Evolutionary conservation across 2,888 invertebrate genomes (phyloP).

Genomic region (Aspidiotus destructor): DNA sequence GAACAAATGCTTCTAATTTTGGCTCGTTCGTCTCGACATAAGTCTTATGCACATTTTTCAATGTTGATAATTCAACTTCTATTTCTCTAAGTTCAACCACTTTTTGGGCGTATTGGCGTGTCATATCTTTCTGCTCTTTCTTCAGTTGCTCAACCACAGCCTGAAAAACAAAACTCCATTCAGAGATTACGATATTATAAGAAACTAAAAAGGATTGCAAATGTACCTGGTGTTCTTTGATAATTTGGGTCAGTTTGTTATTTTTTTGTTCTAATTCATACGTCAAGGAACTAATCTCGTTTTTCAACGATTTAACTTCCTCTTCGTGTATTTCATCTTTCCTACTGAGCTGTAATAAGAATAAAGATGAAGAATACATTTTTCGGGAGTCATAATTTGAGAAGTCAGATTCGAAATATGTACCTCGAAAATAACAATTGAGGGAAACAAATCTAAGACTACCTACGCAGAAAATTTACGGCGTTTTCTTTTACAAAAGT

Average conservation of each 20-base stretch:
- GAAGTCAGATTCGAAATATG: no score
- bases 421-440: no score
- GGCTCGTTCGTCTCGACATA: constrained; percentile 19
- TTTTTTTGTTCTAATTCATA: constrained; percentile 47
- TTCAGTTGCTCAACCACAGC: constrained; percentile 11
- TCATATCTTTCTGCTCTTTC: constrained; percentile 24
- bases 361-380: constrained; percentile 19
- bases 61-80: constrained; percentile 27
- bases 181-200: background rate
- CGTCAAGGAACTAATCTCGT: constrained; percentile 59
- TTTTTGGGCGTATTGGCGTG: constrained; percentile 24
- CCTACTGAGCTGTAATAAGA: constrained; percentile 55
- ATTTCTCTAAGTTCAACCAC: constrained; percentile 25
- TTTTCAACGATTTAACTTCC: constrained; percentile 57
- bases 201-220: background rate
- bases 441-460: no score
- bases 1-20: constrained; percentile 23
- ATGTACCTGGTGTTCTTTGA: constrained; percentile 18
- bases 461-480: no score
- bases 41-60: constrained; percentile 18
- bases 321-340: constrained; percentile 48
- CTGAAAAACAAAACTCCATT: background rate
- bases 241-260: constrained; percentile 14
- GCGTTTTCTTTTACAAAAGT: no score
- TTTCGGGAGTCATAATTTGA: constrained; percentile 2